These are phyloP conservation scores for Odocoileus virginianus DNA, from an alignment of 2,113 vertebrate genomes.

Conservation along the genomic window DNA sequence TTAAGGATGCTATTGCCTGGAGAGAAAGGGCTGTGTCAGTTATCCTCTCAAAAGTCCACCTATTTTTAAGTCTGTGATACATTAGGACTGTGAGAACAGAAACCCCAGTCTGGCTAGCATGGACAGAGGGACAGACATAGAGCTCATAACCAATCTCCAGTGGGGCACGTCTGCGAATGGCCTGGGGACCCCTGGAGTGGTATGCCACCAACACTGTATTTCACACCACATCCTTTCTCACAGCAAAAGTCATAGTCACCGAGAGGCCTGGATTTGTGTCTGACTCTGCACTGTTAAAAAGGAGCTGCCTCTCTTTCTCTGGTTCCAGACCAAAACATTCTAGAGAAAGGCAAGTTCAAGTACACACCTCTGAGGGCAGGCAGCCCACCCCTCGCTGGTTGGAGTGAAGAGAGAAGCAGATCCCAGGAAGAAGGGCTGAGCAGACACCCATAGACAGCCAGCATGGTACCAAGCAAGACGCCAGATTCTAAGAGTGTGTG, in stretches of 20 bases:
- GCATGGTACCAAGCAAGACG: neutral
- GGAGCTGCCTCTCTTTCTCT: neutral
- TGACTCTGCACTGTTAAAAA: neutral
- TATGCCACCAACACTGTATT: accelerated
- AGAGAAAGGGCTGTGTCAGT: neutral
- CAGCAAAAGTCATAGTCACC: neutral
- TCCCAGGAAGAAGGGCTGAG: neutral
- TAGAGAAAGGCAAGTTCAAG: neutral
- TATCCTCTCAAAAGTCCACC: neutral
- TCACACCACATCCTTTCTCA: neutral
- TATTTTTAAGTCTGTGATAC: neutral
- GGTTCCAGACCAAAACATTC: neutral
- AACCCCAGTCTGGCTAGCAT: neutral
- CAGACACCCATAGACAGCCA: neutral
- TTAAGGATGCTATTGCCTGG: neutral
- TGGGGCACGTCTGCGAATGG: neutral
- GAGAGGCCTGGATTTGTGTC: neutral
- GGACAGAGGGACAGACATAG: neutral
- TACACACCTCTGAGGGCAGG: neutral
- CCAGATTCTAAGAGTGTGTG: neutral
- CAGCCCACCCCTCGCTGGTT: neutral
- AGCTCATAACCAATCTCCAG: neutral
- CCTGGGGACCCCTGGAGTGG: neutral
- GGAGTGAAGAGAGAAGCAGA: neutral
- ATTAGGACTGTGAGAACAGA: neutral